Evolutionary conservation across 2,888 invertebrate genomes (phyloP), one percentile per base, ranked within the genome.

Genomic region (Drosophila ustulata): DNA sequence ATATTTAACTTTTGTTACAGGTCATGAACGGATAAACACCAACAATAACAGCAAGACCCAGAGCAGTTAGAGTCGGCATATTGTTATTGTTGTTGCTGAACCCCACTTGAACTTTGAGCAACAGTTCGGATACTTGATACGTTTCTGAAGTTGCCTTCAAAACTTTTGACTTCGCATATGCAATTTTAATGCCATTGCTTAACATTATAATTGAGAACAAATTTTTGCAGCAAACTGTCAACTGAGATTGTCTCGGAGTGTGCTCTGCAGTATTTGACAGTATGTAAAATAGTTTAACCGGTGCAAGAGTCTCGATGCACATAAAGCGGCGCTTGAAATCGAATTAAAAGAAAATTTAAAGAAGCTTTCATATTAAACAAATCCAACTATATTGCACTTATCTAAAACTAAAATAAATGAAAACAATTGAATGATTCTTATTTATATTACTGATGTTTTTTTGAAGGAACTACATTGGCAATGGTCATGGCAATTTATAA

Each of bases 1-100:
- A 65, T 74, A 51, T 65, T 62, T 25, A 66, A 75, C 70, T 75
- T 70, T 75, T 62, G 43, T 32, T 61, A 56, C 46, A 50, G 70
- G 53, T 58, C 53, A 75, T 53, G 43, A 62, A 55, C 43, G 57
- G 61, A 58, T 63, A 69, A 68, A 56, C 32, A 37, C 37, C n/a
- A 52, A 47, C 30, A 47, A 51, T 28, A 45, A 34, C 11, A 18
- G 11, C 46, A 52, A 49, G 30, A 5, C 9, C 18, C 18, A 30
- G 2, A 47, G 5, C 11, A 62, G 23, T 41, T 11, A 43, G 28
- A 57, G 34, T 50, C 41, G 62, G 53, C 45, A 37, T 52, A 28
- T 45, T 65, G 53, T 59, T 59, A 59, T 34, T 71, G 23, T 47
- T 53, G 64, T 51, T 49, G 41, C 30, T 37, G 23, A 13, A 55